Conservation (phyloP, 2,888 invertebrate species). For the Emmelina monodactyla region DNA sequence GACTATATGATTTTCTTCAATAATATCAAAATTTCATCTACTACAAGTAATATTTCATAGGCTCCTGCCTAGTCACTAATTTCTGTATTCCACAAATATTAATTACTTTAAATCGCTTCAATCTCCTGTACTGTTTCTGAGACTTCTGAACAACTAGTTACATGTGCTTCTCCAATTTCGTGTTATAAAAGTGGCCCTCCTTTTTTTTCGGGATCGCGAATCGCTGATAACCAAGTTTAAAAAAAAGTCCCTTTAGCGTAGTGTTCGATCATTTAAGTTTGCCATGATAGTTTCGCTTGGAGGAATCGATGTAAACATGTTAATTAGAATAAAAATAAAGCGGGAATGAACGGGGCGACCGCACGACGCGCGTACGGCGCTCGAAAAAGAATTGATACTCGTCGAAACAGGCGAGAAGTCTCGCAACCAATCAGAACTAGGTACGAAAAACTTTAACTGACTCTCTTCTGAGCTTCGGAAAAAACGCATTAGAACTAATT, state of each 20-base stretch:
- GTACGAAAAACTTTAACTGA: not conserved
- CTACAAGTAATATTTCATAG: constrained; percentile 5
- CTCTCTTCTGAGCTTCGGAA: not conserved
- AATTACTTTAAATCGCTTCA: constrained; percentile 8
- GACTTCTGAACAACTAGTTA: constrained; percentile 8
- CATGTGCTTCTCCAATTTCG: constrained; percentile 8
- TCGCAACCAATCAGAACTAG: constrained; percentile 2
- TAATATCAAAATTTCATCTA: constrained; percentile 6
- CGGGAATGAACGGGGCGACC: constrained; percentile 3
- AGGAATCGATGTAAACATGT: constrained; percentile 2
- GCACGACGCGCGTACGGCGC: not conserved
- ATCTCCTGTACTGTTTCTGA: constrained; percentile 7
- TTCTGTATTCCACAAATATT: constrained; percentile 8
- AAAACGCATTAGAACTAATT: not conserved
- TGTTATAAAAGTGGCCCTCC: constrained; percentile 5
- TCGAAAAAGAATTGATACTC: not conserved
- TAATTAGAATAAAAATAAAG: constrained; percentile 4
- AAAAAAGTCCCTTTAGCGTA: constrained; percentile 3
- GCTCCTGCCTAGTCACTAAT: constrained; percentile 6
- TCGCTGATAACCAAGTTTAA: constrained; percentile 5
- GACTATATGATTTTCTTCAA: constrained; percentile 20
- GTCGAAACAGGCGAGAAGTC: not conserved
- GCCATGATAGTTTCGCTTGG: constrained; percentile 2
- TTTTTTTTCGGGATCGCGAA: constrained; percentile 6
- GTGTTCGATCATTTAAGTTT: constrained; percentile 6